A percentile compares a stretch with the other conserved stretches of the same genome.
Conservation (phyloP, 30 jellyfish, hydroid and myxozoan species). For the Chrysaora quinquecirrha region DNA sequence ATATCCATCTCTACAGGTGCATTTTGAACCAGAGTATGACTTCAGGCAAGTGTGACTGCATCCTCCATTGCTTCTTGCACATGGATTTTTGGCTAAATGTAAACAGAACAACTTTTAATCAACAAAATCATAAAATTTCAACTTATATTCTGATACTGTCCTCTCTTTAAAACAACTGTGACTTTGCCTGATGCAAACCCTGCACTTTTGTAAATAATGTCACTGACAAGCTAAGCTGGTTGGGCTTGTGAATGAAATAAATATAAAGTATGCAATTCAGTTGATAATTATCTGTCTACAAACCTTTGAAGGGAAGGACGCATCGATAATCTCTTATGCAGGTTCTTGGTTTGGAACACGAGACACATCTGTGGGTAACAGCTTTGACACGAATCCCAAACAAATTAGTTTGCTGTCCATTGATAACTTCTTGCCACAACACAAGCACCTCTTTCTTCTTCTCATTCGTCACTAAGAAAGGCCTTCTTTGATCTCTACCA, state of each 20-base stretch:
- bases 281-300: too few species aligned
- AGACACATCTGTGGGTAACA: conserved; percentile 45
- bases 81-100: conserved; percentile 61
- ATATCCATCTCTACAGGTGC: conserved; percentile 60
- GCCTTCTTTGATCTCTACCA: conserved; percentile 56
- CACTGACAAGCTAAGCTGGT: too few species aligned
- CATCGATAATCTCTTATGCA: conserved; percentile 51
- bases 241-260: too few species aligned
- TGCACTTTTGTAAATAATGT: too few species aligned
- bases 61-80: conserved; percentile 37
- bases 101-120: too few species aligned
- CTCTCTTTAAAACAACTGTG: too few species aligned
- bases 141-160: too few species aligned
- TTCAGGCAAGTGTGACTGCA: conserved; percentile 53
- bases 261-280: too few species aligned
- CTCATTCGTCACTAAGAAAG: conserved; percentile 43
- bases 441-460: conserved; percentile 32
- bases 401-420: conserved; percentile 44
- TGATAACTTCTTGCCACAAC: conserved; percentile 58
- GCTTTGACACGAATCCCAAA: conserved; percentile 54
- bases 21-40: conserved; percentile 44
- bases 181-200: too few species aligned
- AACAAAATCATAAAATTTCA: too few species aligned
- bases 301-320: conserved; percentile 34
- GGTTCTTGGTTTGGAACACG: conserved; percentile 34